phyloP scores from a whole-genome alignment of 2,113 vertebrate genomes.

The Sturnira hondurensis region DNA sequence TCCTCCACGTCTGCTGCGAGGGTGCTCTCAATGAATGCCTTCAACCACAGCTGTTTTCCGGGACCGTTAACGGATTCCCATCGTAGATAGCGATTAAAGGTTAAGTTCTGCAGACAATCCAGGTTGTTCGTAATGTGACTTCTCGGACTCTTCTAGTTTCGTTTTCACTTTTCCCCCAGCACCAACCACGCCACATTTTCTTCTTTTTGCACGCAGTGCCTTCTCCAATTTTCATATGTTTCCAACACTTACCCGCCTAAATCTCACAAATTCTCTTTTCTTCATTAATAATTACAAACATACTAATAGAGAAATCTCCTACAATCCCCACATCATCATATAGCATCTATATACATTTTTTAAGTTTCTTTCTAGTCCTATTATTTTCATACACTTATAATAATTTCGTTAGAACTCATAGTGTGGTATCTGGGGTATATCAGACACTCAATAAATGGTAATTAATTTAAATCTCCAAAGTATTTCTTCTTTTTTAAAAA shows the following conservation, averaged over 20 bases:
- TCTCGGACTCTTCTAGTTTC: neutral
- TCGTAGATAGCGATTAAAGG: rapidly evolving
- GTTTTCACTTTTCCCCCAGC: neutral
- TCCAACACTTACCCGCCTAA: neutral
- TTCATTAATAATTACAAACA: neutral
- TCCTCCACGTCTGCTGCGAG: too few species aligned
- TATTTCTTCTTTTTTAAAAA: neutral
- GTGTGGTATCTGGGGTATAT: neutral
- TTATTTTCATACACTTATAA: neutral
- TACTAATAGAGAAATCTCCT: neutral
- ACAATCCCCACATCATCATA: neutral
- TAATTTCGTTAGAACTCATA: neutral
- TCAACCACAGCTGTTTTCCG: too few species aligned
- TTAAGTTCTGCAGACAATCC: neutral
- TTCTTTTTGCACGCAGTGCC: neutral
- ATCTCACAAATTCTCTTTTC: neutral
- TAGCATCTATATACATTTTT: neutral
- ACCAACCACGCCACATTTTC: neutral
- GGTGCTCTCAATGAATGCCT: too few species aligned
- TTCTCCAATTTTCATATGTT: neutral
- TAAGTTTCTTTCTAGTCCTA: neutral
- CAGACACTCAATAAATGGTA: neutral
- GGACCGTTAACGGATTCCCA: too few species aligned
- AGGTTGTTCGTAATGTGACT: neutral
- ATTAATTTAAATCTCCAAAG: neutral